Evolutionary conservation across 2,888 invertebrate species (phyloP).

Genomic region (Apotomis turbidana): DNA sequence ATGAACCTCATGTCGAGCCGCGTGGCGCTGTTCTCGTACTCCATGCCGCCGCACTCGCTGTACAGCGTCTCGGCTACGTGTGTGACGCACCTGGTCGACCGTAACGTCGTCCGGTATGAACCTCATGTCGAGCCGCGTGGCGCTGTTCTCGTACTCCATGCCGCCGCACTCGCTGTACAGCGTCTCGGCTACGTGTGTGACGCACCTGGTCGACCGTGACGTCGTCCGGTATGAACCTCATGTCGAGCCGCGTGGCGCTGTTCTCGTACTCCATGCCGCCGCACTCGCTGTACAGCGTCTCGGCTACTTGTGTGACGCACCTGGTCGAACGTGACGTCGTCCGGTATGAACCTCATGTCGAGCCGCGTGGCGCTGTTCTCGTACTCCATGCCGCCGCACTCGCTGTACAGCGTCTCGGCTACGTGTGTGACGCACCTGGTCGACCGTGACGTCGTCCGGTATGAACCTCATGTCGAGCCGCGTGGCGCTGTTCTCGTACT

Average conservation of each 20-base stretch:
- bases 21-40: constrained; percentile 93
- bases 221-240: constrained; percentile 92
- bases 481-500: constrained; percentile 92
- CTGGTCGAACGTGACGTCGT: constrained; percentile 90
- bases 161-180: no score
- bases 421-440: constrained; percentile 74
- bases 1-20: constrained; percentile 93
- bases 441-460: constrained; percentile 93
- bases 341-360: constrained; percentile 93
- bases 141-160: no score
- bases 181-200: no score
- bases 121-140: constrained; percentile 61
- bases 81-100: constrained; percentile 83
- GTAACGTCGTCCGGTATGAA: no score
- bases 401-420: no score
- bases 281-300: no score
- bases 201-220: no score
- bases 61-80: no score
- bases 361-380: constrained; percentile 66
- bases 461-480: constrained; percentile 93
- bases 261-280: no score
- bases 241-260: constrained; percentile 89
- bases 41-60: constrained; percentile 86
- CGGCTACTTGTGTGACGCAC: no score
- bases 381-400: no score